Conservation (phyloP, 2,797 vertebrate species). For the Mormyrops attenuatus region DNA sequence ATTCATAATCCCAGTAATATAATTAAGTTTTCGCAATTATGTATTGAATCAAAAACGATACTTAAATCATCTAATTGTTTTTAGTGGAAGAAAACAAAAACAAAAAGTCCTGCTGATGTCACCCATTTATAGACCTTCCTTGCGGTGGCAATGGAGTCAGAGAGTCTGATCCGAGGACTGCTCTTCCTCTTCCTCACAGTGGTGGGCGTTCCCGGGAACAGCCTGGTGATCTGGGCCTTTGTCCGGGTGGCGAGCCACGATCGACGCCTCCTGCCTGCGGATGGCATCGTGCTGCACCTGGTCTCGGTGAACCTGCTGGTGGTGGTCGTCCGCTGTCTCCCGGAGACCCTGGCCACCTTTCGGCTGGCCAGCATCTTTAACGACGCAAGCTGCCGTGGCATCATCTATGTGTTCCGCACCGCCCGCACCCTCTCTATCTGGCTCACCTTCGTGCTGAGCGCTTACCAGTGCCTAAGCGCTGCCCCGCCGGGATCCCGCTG, state of each 20-base stretch:
- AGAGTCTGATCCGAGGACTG: slow-evolving; percentile 48
- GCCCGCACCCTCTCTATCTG: slow-evolving; percentile 64
- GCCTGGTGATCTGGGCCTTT: slow-evolving; percentile 53
- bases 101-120: background rate
- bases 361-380: slow-evolving; percentile 45
- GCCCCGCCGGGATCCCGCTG: slow-evolving; percentile 57
- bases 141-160: slow-evolving; percentile 45
- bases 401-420: slow-evolving; percentile 63
- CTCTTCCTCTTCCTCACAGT: slow-evolving; percentile 56
- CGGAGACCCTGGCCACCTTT: slow-evolving; percentile 61
- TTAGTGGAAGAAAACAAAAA: background rate
- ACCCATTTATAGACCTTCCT: background rate
- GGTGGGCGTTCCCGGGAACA: slow-evolving; percentile 59
- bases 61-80: background rate
- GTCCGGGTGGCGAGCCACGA: slow-evolving; percentile 46
- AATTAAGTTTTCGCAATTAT: background rate
- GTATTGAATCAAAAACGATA: background rate
- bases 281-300: slow-evolving; percentile 63
- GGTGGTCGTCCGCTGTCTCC: slow-evolving; percentile 57
- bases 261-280: slow-evolving; percentile 52
- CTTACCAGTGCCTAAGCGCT: slow-evolving; percentile 62
- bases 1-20: background rate
- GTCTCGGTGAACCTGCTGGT: slow-evolving; percentile 57
- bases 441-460: slow-evolving; percentile 64
- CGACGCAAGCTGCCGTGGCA: slow-evolving; percentile 52